Conservation (phyloP, 2,113 vertebrate species). For the Centropristis striata region DNA sequence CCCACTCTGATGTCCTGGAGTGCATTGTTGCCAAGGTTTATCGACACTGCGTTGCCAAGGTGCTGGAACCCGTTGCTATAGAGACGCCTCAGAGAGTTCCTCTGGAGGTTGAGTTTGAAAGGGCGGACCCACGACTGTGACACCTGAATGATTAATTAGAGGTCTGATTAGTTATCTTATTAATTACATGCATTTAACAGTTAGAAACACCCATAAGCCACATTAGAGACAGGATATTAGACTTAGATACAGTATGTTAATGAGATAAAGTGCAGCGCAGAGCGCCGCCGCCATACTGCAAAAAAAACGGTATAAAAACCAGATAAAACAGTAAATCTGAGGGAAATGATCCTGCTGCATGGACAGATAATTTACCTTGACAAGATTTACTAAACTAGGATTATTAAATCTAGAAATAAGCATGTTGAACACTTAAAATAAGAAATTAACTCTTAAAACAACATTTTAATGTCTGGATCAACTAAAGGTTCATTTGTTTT, state of each 20-base stretch:
- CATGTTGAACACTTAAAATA: no score
- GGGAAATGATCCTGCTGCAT: no score
- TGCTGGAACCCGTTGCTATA: conserved; percentile 98
- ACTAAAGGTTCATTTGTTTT: no score
- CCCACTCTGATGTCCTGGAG: conserved; percentile 98
- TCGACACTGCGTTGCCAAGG: conserved; percentile 96
- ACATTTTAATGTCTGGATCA: no score
- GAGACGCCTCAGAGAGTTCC: conserved; percentile 97
- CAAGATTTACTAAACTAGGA: no score
- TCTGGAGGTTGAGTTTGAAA: conserved; percentile 99
- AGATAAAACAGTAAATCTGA: no score
- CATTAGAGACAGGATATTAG: conserved; percentile 57
- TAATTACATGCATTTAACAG: conserved; percentile 61
- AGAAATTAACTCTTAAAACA: no score
- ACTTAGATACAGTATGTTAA: conserved; percentile 32
- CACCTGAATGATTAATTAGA: conserved; percentile 84
- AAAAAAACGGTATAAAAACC: no score
- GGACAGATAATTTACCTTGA: no score
- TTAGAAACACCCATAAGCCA: conserved; percentile 48
- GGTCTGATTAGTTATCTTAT: conserved; percentile 72
- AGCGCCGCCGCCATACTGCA: no score
- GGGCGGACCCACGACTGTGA: conserved; percentile 97
- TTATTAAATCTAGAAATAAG: no score
- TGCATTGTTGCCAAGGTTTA: conserved; percentile 99
- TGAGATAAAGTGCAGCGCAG: conserved; percentile 28